Evolutionary conservation across 2,113 vertebrate genomes (phyloP).

Genomic region (Otolemur garnettii): DNA sequence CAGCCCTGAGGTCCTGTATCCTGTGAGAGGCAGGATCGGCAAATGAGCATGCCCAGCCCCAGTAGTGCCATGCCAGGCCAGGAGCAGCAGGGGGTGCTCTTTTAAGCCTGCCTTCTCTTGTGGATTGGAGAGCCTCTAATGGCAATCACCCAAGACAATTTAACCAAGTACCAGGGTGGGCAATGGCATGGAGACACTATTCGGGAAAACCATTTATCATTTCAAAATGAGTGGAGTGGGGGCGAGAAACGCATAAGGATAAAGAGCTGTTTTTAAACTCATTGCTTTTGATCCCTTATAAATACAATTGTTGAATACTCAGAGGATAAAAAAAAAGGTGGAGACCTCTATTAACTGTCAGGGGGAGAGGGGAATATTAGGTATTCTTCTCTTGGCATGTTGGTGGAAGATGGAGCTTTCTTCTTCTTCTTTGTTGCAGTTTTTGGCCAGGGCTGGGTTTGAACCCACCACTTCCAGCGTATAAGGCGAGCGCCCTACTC

Average conservation of each 20-base stretch:
- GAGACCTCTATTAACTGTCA: not conserved
- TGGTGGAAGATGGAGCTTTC: not conserved
- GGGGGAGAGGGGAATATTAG: not conserved
- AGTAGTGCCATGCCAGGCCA: not conserved
- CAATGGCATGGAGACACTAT: not conserved
- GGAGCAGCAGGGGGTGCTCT: not conserved
- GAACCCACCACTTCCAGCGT: too few species aligned
- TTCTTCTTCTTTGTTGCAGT: not conserved
- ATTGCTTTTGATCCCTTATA: slow-evolving; percentile 28
- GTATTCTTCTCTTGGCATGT: not conserved
- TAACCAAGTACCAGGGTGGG: not conserved
- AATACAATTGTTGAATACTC: not conserved
- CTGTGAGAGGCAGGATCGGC: not conserved
- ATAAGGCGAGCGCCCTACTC: too few species aligned
- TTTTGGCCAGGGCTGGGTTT: too few species aligned
- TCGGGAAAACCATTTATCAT: not conserved
- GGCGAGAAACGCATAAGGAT: not conserved
- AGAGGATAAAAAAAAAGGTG: not conserved
- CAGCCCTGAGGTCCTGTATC: not conserved
- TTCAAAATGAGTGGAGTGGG: not conserved
- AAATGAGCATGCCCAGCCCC: fast-evolving
- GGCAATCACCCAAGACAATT: not conserved
- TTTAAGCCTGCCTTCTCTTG: not conserved
- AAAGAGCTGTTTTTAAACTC: slow-evolving; percentile 3
- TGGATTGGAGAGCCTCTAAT: not conserved